phyloP scores from a whole-genome alignment of 2,888 invertebrate genomes.

The Cylindroiulus punctatus region DNA sequence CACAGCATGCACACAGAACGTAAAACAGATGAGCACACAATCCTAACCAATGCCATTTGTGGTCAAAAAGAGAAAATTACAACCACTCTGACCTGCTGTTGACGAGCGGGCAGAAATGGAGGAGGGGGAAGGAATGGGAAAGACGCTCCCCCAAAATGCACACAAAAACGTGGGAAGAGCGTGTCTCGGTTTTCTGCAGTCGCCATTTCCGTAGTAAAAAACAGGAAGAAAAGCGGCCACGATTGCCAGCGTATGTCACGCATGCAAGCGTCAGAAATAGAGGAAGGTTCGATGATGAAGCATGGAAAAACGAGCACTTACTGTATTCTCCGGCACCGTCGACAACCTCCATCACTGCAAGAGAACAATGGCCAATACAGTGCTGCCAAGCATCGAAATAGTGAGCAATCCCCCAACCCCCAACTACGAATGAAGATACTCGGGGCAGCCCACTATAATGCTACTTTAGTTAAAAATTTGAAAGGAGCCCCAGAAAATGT shows the following conservation, averaged over 20 bases:
- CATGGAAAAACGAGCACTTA: slow-evolving; percentile 51
- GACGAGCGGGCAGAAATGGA: slow-evolving; percentile 31
- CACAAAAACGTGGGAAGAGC: slow-evolving; percentile 19
- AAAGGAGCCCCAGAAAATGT: background rate
- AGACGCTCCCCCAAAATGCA: slow-evolving; percentile 11
- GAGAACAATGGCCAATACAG: slow-evolving; percentile 52
- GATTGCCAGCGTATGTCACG: slow-evolving; percentile 29
- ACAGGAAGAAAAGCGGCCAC: background rate
- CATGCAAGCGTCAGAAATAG: slow-evolving; percentile 50
- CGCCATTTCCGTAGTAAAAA: slow-evolving; percentile 12
- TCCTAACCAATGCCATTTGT: slow-evolving; percentile 22
- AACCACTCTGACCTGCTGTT: slow-evolving; percentile 32
- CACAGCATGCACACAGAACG: slow-evolving; percentile 13
- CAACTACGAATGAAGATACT: slow-evolving; percentile 45
- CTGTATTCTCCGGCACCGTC: slow-evolving; percentile 55
- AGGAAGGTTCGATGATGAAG: slow-evolving; percentile 39
- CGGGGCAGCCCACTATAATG: background rate
- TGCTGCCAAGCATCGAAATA: slow-evolving; percentile 51
- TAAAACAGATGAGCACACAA: slow-evolving; percentile 23
- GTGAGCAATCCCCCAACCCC: slow-evolving; percentile 11
- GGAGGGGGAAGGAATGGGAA: background rate
- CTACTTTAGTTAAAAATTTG: background rate
- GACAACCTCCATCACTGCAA: slow-evolving; percentile 54
- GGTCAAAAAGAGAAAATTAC: slow-evolving; percentile 35
- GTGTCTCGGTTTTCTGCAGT: slow-evolving; percentile 33